phyloP scores from a whole-genome alignment of 2,888 invertebrate species.

The Philaethria dido region DNA sequence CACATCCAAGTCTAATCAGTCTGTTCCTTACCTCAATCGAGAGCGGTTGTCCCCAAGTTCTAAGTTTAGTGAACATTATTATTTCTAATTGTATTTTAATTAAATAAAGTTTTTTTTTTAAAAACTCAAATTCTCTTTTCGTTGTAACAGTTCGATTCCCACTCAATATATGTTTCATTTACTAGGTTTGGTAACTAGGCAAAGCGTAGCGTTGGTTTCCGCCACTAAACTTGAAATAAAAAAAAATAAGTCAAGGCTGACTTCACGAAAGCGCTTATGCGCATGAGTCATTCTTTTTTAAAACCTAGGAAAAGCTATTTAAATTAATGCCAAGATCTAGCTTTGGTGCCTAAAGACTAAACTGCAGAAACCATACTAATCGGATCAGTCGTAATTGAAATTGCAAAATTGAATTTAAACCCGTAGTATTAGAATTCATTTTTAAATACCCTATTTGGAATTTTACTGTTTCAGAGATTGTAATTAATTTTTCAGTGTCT shows the following conservation, averaged over 20 bases:
- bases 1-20: too few relatives aligned
- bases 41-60: too few relatives aligned
- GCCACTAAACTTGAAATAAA: too few relatives aligned
- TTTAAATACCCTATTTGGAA: neutral
- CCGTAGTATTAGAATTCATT: conserved; percentile 19
- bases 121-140: too few relatives aligned
- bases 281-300: conserved; percentile 31
- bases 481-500: conserved; percentile 32
- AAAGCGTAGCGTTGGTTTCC: too few relatives aligned
- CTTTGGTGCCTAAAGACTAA: conserved; percentile 33
- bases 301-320: conserved; percentile 34
- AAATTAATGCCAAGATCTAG: conserved; percentile 38
- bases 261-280: neutral
- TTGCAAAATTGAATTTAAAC: conserved; percentile 24
- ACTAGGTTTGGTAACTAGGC: too few relatives aligned
- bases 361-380: conserved; percentile 32
- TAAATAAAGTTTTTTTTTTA: too few relatives aligned
- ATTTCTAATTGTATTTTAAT: too few relatives aligned
- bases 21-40: too few relatives aligned
- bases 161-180: too few relatives aligned
- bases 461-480: conserved; percentile 15
- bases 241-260: conserved; percentile 6
- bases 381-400: conserved; percentile 12
- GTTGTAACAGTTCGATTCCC: too few relatives aligned
- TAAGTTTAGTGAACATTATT: too few relatives aligned